Conservation (phyloP, 1,140 invertebrate genomes). For the Daktulosphaira vitifoliae region DNA sequence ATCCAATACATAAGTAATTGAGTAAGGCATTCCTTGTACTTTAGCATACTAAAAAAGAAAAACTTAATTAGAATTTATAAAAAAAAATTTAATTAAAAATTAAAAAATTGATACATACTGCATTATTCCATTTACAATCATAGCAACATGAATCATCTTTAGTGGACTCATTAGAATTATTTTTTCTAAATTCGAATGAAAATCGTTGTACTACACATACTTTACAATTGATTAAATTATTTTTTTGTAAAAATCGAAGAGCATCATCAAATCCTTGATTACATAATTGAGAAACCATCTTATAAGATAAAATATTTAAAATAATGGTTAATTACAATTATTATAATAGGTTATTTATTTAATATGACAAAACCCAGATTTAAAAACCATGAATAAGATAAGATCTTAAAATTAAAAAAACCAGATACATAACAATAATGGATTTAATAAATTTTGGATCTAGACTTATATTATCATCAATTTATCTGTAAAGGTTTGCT, state of each 20-base stretch:
- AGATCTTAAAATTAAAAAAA: too few species aligned
- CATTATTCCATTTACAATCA: conserved; percentile 65
- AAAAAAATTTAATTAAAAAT: not conserved
- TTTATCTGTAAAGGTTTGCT: too few species aligned
- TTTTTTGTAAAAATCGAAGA: conserved; percentile 80
- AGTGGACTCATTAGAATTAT: conserved; percentile 52
- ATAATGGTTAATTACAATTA: too few species aligned
- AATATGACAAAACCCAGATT: too few species aligned
- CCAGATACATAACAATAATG: not conserved
- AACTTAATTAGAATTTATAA: not conserved
- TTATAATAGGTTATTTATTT: too few species aligned
- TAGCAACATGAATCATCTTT: conserved; percentile 73
- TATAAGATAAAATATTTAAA: too few species aligned
- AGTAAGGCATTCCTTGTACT: conserved; percentile 75
- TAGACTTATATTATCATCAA: too few species aligned
- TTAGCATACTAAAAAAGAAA: conserved; percentile 60
- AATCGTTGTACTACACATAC: conserved; percentile 74
- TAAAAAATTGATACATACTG: not conserved
- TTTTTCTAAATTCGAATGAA: conserved; percentile 55
- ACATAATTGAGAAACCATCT: conserved; percentile 82
- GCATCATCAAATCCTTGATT: conserved; percentile 97
- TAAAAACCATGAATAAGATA: too few species aligned
- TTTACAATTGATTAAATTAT: conserved; percentile 80
- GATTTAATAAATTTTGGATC: too few species aligned
- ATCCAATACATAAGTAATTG: conserved; percentile 76